Percentiles rank a stretch among this genome's conserved stretches.
These are phyloP conservation scores for Urocolius indicus DNA, from an alignment of 2,113 vertebrate species.

Conservation along the genomic window DNA sequence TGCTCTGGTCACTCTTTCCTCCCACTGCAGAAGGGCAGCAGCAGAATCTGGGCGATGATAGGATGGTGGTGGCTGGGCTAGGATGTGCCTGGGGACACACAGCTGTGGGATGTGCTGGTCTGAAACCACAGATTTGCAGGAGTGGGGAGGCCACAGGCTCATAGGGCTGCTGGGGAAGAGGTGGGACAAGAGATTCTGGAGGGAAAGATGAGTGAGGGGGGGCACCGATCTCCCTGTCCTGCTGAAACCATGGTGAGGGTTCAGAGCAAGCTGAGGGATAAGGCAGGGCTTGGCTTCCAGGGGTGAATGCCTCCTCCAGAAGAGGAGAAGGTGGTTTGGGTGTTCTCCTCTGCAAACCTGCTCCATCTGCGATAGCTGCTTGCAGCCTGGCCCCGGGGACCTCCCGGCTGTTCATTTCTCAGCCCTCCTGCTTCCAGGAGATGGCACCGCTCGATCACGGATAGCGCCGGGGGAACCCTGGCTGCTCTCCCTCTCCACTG, in stretches of 20 bases:
- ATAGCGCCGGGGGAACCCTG: not conserved
- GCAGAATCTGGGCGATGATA: not conserved
- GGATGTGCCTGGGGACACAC: fast-evolving
- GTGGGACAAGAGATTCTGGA: not conserved
- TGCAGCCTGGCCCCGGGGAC: not conserved
- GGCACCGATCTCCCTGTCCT: not conserved
- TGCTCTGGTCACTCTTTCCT: not conserved
- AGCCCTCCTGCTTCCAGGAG: slow-evolving; percentile 51
- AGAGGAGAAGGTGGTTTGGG: not conserved
- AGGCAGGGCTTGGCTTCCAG: not conserved
- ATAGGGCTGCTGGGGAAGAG: not conserved
- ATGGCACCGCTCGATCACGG: slow-evolving; percentile 59
- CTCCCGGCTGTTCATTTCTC: not conserved
- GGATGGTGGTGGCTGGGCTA: not conserved
- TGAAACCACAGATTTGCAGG: not conserved
- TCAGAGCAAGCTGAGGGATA: not conserved
- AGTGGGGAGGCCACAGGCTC: fast-evolving
- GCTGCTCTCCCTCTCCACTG: fast-evolving
- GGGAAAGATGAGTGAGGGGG: not conserved
- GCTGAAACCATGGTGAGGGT: not conserved
- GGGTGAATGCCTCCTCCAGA: not conserved
- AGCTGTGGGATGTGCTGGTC: not conserved
- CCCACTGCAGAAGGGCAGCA: not conserved
- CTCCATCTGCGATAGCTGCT: not conserved
- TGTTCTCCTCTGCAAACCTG: not conserved